Percentiles rank a stretch among this genome's conserved stretches.
These are phyloP conservation scores for Plectus sambesii DNA, from an alignment of 1,140 invertebrate species.

Conservation along the genomic window DNA sequence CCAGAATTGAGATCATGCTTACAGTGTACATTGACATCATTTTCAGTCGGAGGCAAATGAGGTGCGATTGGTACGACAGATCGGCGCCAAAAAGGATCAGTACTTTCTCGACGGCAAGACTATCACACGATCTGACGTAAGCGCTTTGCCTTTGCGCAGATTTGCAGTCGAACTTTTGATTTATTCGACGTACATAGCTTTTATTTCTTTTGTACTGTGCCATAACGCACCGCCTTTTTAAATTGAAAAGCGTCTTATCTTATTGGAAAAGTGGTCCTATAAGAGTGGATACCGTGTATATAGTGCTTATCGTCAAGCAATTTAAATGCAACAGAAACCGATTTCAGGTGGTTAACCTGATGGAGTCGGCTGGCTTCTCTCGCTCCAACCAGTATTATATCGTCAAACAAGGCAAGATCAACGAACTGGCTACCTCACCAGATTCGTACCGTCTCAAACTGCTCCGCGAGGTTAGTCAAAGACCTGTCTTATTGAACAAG, in stretches of 20 bases:
- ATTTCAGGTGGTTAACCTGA: conserved; percentile 89
- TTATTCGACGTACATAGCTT: neutral
- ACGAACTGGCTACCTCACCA: conserved; percentile 98
- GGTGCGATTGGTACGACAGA: conserved; percentile 82
- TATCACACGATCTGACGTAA: conserved; percentile 59
- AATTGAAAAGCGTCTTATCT: conserved; percentile 7
- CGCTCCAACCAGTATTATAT: conserved; percentile 99
- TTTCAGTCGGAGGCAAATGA: conserved; percentile 91
- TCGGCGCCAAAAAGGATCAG: conserved; percentile 98
- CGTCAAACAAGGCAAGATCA: conserved; percentile 99
- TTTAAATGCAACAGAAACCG: conserved; percentile 49
- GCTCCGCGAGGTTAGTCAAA: conserved; percentile 81
- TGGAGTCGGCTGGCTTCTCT: conserved; percentile 97
- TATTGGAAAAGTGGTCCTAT: too few relatives aligned
- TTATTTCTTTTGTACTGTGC: too few relatives aligned
- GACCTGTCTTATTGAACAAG: too few relatives aligned
- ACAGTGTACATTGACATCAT: conserved; percentile 36
- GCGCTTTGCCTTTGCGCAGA: too few relatives aligned
- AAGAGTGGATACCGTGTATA: too few relatives aligned
- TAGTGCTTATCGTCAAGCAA: too few relatives aligned
- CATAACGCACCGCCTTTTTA: too few relatives aligned
- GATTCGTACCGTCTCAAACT: conserved; percentile 91
- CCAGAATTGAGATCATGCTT: too few relatives aligned
- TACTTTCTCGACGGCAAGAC: conserved; percentile 98
- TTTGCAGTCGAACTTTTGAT: too few relatives aligned